Base-by-base conservation (phyloP, 2,888 invertebrate species). In the Eristalinus aeneus region DNA sequence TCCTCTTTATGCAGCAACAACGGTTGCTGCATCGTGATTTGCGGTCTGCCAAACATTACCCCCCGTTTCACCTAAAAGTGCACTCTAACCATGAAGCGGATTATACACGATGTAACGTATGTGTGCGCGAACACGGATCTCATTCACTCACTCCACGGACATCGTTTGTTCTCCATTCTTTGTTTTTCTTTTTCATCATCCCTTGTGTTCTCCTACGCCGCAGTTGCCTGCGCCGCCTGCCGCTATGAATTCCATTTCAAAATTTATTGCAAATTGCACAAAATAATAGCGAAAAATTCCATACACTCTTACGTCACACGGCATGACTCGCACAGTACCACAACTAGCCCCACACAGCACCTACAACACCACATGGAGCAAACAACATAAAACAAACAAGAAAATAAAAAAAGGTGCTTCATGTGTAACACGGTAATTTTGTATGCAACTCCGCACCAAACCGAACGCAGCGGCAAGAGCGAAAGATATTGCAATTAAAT, bases 201-300 rank as follows among this genome's bases (percentile, higher is more conserved):
- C 31, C 63, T 31, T 34, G 34, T 20, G 34, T 20, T 76, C 16
- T 77, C 72, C 46, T 61, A 63, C 53, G 23, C 58, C 69, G 27
- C 27, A 27, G 27, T 5, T 5, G 27, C 27, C 27, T 27, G 27
- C 2, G 27, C 27, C 27, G 27, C 27, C 27, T 27, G 27, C 2
- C 27, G 64, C 76, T 68, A 77, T 75, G 82, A 86, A 86, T 86
- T 86, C 86, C 86, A 78, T 86, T 86, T 82, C 77, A 78, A 86
- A 86, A 86, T 82, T 82, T 86, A 86, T 82, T 82, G 86, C 86
- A 86, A 82, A 86, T 82, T 86, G 86, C 74, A 82, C 74, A 63
- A 86, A 86, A 82, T 86, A 86, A 86, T 82, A 82, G 77, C 39
- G 74, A 82, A 72, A 82, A 73, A 86, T 82, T 78, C 86, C 82